phyloP scores from a whole-genome alignment of 2,113 vertebrate species.

The Corythornis cristatus region DNA sequence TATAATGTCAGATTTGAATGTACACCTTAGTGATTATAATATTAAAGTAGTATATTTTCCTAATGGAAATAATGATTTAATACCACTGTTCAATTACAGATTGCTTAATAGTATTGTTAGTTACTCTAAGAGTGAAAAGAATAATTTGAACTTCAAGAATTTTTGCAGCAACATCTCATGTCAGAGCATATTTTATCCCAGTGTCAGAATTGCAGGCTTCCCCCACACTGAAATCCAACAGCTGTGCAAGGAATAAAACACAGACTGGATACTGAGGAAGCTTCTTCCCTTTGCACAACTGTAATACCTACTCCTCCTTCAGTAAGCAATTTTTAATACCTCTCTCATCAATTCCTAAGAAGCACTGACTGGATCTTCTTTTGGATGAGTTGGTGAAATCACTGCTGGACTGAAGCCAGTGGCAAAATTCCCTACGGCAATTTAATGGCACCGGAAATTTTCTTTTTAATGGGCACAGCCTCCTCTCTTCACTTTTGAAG shows the following conservation, averaged over 20 bases:
- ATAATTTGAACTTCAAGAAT: background rate
- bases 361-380: background rate
- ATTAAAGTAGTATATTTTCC: background rate
- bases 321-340: background rate
- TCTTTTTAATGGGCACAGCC: background rate
- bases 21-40: background rate
- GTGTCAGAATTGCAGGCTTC: background rate
- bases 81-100: background rate
- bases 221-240: background rate
- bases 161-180: background rate
- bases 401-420: background rate
- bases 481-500: background rate
- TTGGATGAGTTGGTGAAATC: background rate
- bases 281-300: background rate
- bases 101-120: background rate
- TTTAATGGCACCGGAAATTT: background rate
- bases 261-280: background rate
- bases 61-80: constrained; percentile 26
- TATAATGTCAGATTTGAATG: background rate
- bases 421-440: constrained; percentile 8
- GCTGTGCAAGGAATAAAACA: background rate
- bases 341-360: background rate
- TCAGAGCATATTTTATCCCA: background rate
- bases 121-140: background rate
- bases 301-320: background rate